Evolutionary conservation across 2,888 invertebrate genomes (phyloP), one percentile per base, ranked within the genome.

Genomic region (Plutella xylostella): DNA sequence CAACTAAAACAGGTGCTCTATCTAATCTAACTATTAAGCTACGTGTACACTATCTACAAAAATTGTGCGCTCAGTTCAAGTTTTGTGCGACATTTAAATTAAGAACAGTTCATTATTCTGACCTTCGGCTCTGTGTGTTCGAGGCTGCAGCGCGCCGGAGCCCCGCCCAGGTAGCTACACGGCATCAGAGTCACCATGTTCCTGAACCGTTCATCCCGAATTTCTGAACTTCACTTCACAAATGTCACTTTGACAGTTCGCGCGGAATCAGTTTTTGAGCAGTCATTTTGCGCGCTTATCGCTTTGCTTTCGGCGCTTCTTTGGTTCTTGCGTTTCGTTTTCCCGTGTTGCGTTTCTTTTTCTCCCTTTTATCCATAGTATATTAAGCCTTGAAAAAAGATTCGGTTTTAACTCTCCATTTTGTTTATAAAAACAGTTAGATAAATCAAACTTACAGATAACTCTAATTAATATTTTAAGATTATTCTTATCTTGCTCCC

Each of bases 101-200:
- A n/a, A n/a, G n/a, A n/a, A n/a, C n/a, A n/a, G n/a, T n/a, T n/a
- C n/a, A 28, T 28, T 9, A 4, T 60, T 63, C 79, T 80, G 66
- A 83, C 83, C 83, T 83, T 83, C 51, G 83, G 79, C 60, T 83
- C 83, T 58, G 73, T 58, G 70, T 79, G 78, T 55, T 82, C 83
- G 74, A 82, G 62, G 60, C 72, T 76, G 83, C 82, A 80, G 62
- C 78, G 75, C 64, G 86, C 79, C 55, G 85, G 82, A 59, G 83
- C 78, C 53, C 85, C 79, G 69, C 86, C 86, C 66, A 88, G 77
- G 78, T 86, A 88, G 74, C 85, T 86, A 76, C 87, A 88, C 74
- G 88, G 87, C 88, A 88, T 88, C 80, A 88, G 84, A 63, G 88
- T 88, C 85, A 88, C 88, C 88, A 88, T 88, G 67, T 67, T 62